phyloP scores from a whole-genome alignment of 2,113 vertebrate species.

The Octodon degus region DNA sequence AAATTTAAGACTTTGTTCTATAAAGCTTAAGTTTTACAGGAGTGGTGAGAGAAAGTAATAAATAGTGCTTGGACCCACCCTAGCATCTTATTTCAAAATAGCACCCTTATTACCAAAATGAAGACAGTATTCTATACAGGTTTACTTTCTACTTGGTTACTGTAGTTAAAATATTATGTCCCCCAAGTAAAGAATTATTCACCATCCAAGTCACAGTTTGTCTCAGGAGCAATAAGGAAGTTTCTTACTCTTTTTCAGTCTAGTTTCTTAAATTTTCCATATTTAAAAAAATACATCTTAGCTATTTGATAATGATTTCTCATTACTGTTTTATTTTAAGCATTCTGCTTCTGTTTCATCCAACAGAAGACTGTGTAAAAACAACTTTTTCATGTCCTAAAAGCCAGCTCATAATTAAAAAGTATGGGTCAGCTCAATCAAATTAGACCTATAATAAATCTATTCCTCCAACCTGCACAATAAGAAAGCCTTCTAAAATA shows the following conservation, averaged over 20 bases:
- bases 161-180: slow-evolving; percentile 42
- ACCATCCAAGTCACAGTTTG: not conserved
- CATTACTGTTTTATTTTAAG: slow-evolving; percentile 6
- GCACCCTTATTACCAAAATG: not conserved
- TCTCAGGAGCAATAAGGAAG: not conserved
- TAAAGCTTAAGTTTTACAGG: not conserved
- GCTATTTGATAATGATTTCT: not conserved
- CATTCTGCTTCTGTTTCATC: slow-evolving; percentile 16
- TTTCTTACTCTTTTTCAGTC: not conserved
- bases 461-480: not conserved
- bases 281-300: not conserved
- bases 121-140: not conserved
- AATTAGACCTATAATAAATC: not conserved
- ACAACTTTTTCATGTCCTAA: slow-evolving; percentile 24
- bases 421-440: not conserved
- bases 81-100: not conserved
- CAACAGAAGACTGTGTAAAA: not conserved
- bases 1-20: not conserved
- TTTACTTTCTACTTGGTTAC: not conserved
- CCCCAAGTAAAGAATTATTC: not conserved
- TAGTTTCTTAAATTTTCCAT: slow-evolving; percentile 40
- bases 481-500: not conserved
- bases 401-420: not conserved
- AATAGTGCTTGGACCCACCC: not conserved
- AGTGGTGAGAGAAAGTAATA: not conserved